A percentile compares a stretch with the other conserved stretches of the same genome.
Conservation (phyloP, 2,797 vertebrate genomes). For the Gymnoscopelus braueri region DNA sequence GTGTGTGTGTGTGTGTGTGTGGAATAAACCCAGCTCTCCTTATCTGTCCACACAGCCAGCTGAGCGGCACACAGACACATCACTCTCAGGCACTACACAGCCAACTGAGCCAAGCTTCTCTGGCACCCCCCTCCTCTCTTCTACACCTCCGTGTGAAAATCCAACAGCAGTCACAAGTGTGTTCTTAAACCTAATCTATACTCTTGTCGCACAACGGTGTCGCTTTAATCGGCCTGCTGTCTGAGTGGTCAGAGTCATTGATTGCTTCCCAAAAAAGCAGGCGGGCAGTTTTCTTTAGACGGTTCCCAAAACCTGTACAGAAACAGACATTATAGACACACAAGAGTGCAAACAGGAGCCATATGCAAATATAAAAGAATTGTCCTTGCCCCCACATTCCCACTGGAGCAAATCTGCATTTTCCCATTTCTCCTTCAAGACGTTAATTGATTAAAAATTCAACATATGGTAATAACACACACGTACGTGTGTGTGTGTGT, state of each 20-base stretch:
- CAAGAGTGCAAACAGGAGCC: conserved; percentile 32
- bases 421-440: conserved; percentile 66
- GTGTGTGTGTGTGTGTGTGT: conserved; percentile 7
- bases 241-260: conserved; percentile 62
- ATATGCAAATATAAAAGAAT: conserved; percentile 57
- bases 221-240: conserved; percentile 58
- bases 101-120: conserved; percentile 64
- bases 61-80: conserved; percentile 62
- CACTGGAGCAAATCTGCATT: conserved; percentile 63
- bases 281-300: conserved; percentile 38
- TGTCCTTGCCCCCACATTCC: conserved; percentile 64
- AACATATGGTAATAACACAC: conserved; percentile 64
- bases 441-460: conserved; percentile 73
- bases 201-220: too few relatives aligned
- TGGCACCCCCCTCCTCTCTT: conserved; percentile 68
- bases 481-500: too few relatives aligned
- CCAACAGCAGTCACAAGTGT: conserved; percentile 60
- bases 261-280: conserved; percentile 56
- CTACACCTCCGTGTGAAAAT: conserved; percentile 73
- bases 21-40: conserved; percentile 68
- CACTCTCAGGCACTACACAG: conserved; percentile 41
- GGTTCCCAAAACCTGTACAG: conserved; percentile 24
- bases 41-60: conserved; percentile 78
- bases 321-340: conserved; percentile 29
- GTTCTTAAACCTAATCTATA: conserved; percentile 43